Base-by-base conservation (phyloP, 2,113 vertebrate species). In the Numenius arquata region DNA sequence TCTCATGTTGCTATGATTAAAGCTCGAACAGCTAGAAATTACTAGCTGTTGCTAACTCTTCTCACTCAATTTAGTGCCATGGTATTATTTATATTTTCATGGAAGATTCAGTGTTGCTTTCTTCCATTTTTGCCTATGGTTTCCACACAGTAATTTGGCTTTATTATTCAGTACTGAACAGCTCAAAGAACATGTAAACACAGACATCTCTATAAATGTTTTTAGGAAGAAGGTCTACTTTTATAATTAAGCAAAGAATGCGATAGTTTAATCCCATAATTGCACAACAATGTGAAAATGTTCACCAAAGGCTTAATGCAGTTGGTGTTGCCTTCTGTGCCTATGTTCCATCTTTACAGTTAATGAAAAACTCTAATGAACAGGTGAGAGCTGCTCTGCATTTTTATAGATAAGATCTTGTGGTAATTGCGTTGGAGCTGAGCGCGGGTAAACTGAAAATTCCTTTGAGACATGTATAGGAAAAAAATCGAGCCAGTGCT, bases 401-500 rank as follows among this genome's bases (percentile, higher is more conserved):
- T 88, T 94, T 91, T 80, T 83, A 14, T 17, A 92, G 95, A 97
- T 97, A 95, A 92, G 73, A 93, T 96, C 89, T 96, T 83, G 52
- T 72, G 89, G 86, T 95, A 96, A 96, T 91, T 97, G 59, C 66
- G 52, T 87, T 94, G 85, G 77, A 94, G 53, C 82, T 80, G 75
- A 96, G 82, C 55, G 86, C 71, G 90, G 21, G 36, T 91, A 91
- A 91, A 80, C 38, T 63, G 63, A 84, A 95, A 95, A 95, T 94
- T 86, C 88, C 41, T 96, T 84, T 81, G 56, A 95, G 73, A 93
- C 5, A 38, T 72, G 70, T 11, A 79, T 53, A 16, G 79, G 11
- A 93, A 74, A 86, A 91, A 77, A 65, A 88, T 50, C 0, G 1
- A 94, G 40, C 25, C 61, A 76, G 53, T 58, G 11, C 48, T 86